A percentile compares a stretch with the other conserved stretches of the same genome.
Evolutionary conservation across 2,113 vertebrate species (phyloP).

Genomic region (Dipodomys stephensi): DNA sequence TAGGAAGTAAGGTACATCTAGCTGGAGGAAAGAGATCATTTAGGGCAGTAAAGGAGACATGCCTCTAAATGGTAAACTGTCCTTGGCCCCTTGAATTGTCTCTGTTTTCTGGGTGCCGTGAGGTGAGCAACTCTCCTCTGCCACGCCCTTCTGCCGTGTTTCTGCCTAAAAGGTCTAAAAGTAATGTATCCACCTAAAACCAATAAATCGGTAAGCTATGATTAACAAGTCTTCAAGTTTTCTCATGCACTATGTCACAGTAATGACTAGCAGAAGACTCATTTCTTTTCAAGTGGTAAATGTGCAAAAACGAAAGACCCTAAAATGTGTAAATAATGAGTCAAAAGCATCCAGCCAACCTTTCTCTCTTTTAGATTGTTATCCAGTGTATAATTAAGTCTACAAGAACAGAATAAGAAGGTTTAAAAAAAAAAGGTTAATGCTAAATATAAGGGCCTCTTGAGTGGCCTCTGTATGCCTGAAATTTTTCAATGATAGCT

Average conservation of each 20-base stretch:
- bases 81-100: neutral
- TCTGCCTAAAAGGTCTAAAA: neutral
- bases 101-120: neutral
- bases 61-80: neutral
- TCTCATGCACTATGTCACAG: neutral
- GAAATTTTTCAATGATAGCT: conserved; percentile 36
- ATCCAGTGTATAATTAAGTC: neutral
- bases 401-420: neutral
- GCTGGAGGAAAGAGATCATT: neutral
- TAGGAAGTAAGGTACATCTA: neutral
- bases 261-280: neutral
- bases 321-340: conserved; percentile 13
- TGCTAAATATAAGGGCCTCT: neutral
- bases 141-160: neutral
- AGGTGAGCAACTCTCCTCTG: neutral
- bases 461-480: neutral
- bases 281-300: conserved; percentile 54
- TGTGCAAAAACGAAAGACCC: neutral
- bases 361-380: neutral
- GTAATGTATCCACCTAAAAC: neutral
- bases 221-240: neutral
- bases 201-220: neutral
- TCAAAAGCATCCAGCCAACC: conserved; percentile 13
- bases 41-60: neutral
- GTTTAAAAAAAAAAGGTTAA: neutral